A percentile compares a stretch with the other conserved stretches of the same genome.
Conservation (phyloP, 2,888 invertebrate genomes). For the Eupithecia centaureata region DNA sequence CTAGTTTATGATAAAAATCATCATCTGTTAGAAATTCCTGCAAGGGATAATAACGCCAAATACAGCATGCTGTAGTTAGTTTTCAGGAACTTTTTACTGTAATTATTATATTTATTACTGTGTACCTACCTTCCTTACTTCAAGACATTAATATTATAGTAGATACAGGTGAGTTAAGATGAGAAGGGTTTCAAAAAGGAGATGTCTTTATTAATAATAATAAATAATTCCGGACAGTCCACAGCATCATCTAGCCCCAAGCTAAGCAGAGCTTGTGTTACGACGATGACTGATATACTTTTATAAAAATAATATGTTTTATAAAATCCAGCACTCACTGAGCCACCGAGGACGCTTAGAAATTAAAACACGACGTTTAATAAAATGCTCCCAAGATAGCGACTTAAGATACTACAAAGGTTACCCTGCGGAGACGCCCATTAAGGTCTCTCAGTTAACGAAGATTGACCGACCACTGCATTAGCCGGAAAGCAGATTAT, state of each 20-base stretch:
- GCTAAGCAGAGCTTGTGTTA: too few species aligned
- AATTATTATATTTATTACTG: too few species aligned
- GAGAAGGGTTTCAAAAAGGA: neutral
- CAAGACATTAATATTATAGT: too few species aligned
- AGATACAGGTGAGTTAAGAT: too few species aligned
- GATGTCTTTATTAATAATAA: neutral
- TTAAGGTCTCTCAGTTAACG: slow-evolving; percentile 36
- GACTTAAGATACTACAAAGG: slow-evolving; percentile 29
- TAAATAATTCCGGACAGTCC: too few species aligned
- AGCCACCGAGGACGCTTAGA: slow-evolving; percentile 2
- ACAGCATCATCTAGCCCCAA: too few species aligned
- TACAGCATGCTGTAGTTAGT: too few species aligned
- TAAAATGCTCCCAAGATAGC: slow-evolving; percentile 24
- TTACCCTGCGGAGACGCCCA: slow-evolving; percentile 33
- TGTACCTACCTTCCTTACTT: too few species aligned
- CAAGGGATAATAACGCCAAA: too few species aligned
- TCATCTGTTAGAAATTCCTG: too few species aligned
- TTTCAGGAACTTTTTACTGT: too few species aligned
- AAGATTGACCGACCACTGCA: slow-evolving; percentile 29
- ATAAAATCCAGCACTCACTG: neutral
- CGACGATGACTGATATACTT: neutral
- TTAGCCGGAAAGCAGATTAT: neutral
- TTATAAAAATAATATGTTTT: neutral
- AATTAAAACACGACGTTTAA: slow-evolving; percentile 20
- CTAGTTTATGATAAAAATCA: too few species aligned